Base-by-base conservation (phyloP, 2,888 invertebrate species). In the Caenorhabditis auriculariae region DNA sequence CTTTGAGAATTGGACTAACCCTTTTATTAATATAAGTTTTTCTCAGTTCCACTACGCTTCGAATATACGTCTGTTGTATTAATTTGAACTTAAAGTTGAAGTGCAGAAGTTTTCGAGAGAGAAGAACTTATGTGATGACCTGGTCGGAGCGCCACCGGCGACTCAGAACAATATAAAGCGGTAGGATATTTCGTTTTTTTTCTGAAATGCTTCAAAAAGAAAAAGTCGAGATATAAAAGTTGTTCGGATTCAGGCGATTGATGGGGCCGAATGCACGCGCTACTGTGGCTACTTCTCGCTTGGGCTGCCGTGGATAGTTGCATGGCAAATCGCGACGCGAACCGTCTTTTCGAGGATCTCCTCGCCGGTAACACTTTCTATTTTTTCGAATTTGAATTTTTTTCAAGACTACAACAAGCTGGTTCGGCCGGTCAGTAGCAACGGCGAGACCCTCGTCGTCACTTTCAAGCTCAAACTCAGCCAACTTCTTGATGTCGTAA, bases 381-480 rank as follows among this genome's bases (percentile, higher is more conserved):
- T 46, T 7, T 37, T 23, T 37, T 48, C 9, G 41, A n/a, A n/a
- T n/a, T n/a, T n/a, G n/a, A n/a, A n/a, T n/a, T n/a, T n/a, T n/a
- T n/a, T n/a, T 28, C 32, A 74, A 55, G 80, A 80, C 51, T 80
- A 80, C 63, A 80, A 80, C 59, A 80, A 80, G 60, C 59, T 79
- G 29, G 81, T 81, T n/a, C 67, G 81, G 19, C 81, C 81, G 4
- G 81, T 81, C 29, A 66, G 76, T 59, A 75, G 75, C 62, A 92
- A 91, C 47, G 77, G 72, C 9, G 83, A 84, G 66, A 83, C 83
- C 21, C 79, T 85, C 41, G 82, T 82, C 17, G 85, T 85, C 46
- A 82, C 80, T 52, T 82, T 85, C 69, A 85, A 85, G 35, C 81
- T 85, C 54, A 87, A 94, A 67, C 86, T 96, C 66, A 95, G 95